These are phyloP conservation scores for Clamator glandarius DNA, from an alignment of 2,797 vertebrate genomes.

Conservation along the genomic window DNA sequence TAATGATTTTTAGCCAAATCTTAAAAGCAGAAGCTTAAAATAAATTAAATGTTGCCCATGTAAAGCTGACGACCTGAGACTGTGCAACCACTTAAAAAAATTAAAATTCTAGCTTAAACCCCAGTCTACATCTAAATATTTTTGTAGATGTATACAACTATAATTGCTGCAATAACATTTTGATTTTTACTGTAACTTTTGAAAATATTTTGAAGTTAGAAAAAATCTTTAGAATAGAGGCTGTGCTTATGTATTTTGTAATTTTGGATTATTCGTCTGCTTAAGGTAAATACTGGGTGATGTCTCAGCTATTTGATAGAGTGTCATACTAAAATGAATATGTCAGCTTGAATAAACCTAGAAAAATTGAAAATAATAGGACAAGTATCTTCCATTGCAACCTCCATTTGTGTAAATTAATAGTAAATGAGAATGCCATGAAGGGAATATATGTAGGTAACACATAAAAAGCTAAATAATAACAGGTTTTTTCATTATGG, in stretches of 20 bases:
- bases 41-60: neutral
- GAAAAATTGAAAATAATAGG: slow-evolving; percentile 6
- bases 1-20: neutral
- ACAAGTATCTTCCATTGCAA: neutral
- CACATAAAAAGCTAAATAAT: neutral
- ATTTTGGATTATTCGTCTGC: neutral
- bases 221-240: neutral
- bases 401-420: neutral
- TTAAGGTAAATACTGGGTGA: neutral
- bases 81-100: neutral
- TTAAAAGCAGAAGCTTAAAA: neutral
- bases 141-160: neutral
- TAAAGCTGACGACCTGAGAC: neutral
- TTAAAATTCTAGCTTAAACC: neutral
- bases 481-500: neutral
- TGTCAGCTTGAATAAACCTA: slow-evolving; percentile 2
- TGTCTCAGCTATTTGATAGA: neutral
- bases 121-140: neutral
- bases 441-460: neutral
- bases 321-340: neutral
- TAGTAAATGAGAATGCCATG: neutral
- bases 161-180: neutral
- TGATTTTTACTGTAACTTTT: neutral
- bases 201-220: neutral
- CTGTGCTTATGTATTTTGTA: neutral